These are phyloP conservation scores for Arothron firmamentum DNA, from an alignment of 2,113 vertebrate genomes.

Conservation along the genomic window DNA sequence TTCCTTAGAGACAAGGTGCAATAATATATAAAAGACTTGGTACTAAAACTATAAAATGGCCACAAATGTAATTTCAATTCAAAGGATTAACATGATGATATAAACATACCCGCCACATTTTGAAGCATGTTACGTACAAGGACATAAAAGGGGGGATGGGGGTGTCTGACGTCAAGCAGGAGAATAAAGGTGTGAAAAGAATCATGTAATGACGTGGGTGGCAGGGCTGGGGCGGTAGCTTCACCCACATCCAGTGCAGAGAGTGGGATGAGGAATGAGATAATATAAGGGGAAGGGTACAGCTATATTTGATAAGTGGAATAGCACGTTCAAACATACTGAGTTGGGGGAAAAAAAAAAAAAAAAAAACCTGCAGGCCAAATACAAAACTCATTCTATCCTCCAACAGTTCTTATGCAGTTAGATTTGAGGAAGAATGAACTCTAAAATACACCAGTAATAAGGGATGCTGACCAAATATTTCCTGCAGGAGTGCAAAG, in stretches of 20 bases:
- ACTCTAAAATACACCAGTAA: constrained; percentile 8
- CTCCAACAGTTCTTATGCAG: background rate
- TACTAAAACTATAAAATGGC: constrained; percentile 15
- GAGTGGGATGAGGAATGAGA: constrained; percentile 62
- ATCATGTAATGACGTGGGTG: constrained; percentile 61
- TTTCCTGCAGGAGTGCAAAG: constrained; percentile 42
- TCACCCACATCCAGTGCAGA: constrained; percentile 61
- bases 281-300: constrained; percentile 51
- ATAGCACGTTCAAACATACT: constrained; percentile 22
- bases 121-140: constrained; percentile 19
- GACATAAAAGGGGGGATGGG: constrained; percentile 20
- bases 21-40: constrained; percentile 6
- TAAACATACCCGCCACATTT: constrained; percentile 9
- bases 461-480: constrained; percentile 23
- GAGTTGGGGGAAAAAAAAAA: constrained; percentile 6
- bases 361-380: background rate
- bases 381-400: background rate
- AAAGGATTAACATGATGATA: constrained; percentile 2
- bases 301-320: constrained; percentile 33
- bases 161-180: constrained; percentile 24
- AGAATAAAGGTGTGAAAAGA: constrained; percentile 38
- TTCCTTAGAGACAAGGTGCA: constrained; percentile 17
- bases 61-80: constrained; percentile 3
- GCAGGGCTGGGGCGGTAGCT: constrained; percentile 48
- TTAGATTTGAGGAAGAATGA: background rate